phyloP scores from a whole-genome alignment of 2,888 invertebrate genomes.

The Clostera curtula region DNA sequence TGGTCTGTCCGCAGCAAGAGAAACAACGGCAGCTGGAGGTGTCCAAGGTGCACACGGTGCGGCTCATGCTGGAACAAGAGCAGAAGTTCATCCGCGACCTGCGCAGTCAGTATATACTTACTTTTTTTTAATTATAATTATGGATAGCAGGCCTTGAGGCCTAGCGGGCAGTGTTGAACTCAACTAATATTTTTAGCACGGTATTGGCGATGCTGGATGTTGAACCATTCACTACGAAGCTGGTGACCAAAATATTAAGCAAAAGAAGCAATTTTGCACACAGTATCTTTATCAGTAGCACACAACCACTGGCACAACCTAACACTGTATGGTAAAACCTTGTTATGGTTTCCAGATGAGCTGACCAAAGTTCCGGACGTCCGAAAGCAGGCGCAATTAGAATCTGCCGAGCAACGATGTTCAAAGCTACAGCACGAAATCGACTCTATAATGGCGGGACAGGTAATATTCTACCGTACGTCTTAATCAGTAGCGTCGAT shows the following conservation, averaged over 20 bases:
- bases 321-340: too few relatives aligned
- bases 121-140: too few relatives aligned
- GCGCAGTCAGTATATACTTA: conserved; percentile 71
- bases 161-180: too few relatives aligned
- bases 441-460: conserved; percentile 51
- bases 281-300: too few relatives aligned
- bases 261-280: too few relatives aligned
- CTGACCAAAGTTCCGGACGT: conserved; percentile 64
- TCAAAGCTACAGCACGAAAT: conserved; percentile 57
- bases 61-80: conserved; percentile 92
- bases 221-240: too few relatives aligned
- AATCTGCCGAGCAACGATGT: conserved; percentile 58
- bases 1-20: conserved; percentile 78
- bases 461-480: conserved; percentile 36
- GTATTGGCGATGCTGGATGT: too few relatives aligned
- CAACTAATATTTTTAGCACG: too few relatives aligned
- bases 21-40: conserved; percentile 89
- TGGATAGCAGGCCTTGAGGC: too few relatives aligned
- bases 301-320: too few relatives aligned
- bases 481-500: conserved; percentile 4
- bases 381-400: conserved; percentile 58
- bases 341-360: conserved; percentile 54
- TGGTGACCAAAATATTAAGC: too few relatives aligned
- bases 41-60: conserved; percentile 88
- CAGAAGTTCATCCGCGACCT: conserved; percentile 87